Percentiles rank a stretch among this genome's conserved stretches.
Conservation (phyloP, 2,888 invertebrate genomes). For the Tenodera sinensis region DNA sequence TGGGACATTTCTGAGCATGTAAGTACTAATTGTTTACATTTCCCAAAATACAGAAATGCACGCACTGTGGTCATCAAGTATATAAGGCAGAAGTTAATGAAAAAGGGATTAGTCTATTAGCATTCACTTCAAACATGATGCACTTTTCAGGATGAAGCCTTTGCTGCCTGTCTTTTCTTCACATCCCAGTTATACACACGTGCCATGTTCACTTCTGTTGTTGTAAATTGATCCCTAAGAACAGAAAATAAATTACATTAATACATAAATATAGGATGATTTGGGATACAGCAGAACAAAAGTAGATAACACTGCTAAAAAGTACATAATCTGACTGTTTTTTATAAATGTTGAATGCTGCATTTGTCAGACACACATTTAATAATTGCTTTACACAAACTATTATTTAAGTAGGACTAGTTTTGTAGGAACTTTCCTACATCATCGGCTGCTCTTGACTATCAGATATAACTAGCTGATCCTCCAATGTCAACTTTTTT, state of each 20-base stretch:
- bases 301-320: too few relatives aligned
- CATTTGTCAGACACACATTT: too few relatives aligned
- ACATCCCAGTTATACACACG: conserved; percentile 98
- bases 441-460: too few relatives aligned
- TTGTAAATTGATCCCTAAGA: conserved; percentile 92
- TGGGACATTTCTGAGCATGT: neutral
- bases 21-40: neutral
- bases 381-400: too few relatives aligned
- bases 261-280: neutral
- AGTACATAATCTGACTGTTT: too few relatives aligned
- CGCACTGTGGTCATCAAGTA: neutral
- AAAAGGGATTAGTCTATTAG: neutral
- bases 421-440: too few relatives aligned
- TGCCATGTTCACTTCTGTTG: conserved; percentile 98
- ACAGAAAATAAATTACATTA: neutral
- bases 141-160: conserved; percentile 39
- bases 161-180: conserved; percentile 78
- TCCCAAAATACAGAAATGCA: neutral
- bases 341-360: too few relatives aligned
- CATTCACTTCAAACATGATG: neutral
- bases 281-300: too few relatives aligned
- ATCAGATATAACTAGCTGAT: too few relatives aligned
- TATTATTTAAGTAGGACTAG: too few relatives aligned
- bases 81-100: neutral
- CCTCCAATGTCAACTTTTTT: too few relatives aligned